A percentile compares a stretch with the other conserved stretches of the same genome.
Evolutionary conservation across 2,888 invertebrate species (phyloP).

Genomic region (Torymus tubicola): DNA sequence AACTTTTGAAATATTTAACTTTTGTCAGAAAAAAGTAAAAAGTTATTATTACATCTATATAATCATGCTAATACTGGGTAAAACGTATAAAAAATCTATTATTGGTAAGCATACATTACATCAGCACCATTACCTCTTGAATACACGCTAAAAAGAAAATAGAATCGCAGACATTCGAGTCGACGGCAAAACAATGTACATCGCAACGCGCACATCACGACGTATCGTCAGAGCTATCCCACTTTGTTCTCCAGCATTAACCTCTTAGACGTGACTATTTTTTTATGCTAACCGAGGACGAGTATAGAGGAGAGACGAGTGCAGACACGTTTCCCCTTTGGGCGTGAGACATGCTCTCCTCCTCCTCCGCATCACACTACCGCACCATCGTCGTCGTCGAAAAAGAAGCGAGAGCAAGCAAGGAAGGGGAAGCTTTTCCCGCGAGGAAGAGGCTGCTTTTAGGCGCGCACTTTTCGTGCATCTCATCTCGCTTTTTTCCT

Average conservation of each 20-base stretch:
- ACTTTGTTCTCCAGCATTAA: conserved; percentile 42
- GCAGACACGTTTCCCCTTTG: conserved; percentile 45
- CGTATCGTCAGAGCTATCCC: neutral
- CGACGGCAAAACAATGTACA: too few relatives aligned
- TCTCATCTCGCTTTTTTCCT: conserved; percentile 60
- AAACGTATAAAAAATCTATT: too few relatives aligned
- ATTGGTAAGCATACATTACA: too few relatives aligned
- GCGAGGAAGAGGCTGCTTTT: conserved; percentile 46
- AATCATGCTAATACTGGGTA: too few relatives aligned
- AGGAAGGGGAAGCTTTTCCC: conserved; percentile 18
- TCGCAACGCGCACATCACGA: too few relatives aligned
- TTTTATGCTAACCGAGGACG: conserved; percentile 43
- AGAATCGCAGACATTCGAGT: too few relatives aligned
- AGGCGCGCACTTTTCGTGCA: conserved; percentile 65
- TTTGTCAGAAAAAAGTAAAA: too few relatives aligned
- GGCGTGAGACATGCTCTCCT: conserved; percentile 38
- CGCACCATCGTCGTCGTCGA: too few relatives aligned
- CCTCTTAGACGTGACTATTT: conserved; percentile 47
- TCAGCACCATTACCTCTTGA: too few relatives aligned
- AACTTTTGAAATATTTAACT: too few relatives aligned
- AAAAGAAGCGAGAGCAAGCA: conserved; percentile 1
- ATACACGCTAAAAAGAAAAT: too few relatives aligned
- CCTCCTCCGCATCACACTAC: neutral
- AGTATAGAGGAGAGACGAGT: neutral
- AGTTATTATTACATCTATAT: too few relatives aligned